Percentiles rank a stretch among this genome's conserved stretches.
Conservation (phyloP, 1,140 invertebrate genomes). For the Drosophila subpulchrella region DNA sequence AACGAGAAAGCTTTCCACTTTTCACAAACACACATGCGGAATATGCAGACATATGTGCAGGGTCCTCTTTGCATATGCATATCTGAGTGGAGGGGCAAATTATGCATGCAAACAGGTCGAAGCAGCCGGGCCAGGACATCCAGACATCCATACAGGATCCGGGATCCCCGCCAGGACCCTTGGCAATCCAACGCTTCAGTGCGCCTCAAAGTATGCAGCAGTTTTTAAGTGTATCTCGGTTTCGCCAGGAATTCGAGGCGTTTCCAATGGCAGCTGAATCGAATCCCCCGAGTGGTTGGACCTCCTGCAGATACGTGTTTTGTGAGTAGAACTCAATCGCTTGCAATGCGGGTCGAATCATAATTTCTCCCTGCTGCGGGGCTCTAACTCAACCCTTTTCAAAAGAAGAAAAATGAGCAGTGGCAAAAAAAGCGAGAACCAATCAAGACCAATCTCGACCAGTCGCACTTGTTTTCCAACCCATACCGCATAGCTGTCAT, state of each 20-base stretch:
- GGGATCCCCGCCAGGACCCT: slow-evolving; percentile 34
- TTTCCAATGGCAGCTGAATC: slow-evolving; percentile 21
- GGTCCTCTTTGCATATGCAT: slow-evolving; percentile 50
- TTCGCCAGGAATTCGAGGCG: slow-evolving; percentile 37
- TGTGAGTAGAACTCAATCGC: slow-evolving; percentile 41
- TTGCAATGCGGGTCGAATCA: slow-evolving; percentile 29
- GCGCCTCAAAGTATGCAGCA: slow-evolving; percentile 69
- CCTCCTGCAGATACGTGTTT: slow-evolving; percentile 20
- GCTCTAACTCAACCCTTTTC: slow-evolving; percentile 16
- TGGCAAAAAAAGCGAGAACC: not conserved
- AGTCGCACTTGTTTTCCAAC: slow-evolving; percentile 23
- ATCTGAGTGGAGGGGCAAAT: slow-evolving; percentile 41
- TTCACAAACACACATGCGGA: slow-evolving; percentile 9
- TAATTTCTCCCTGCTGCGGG: slow-evolving; percentile 13
- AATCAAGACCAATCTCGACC: slow-evolving; percentile 35
- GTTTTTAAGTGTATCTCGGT: slow-evolving; percentile 37
- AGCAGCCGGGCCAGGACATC: slow-evolving; percentile 30
- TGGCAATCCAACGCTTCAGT: slow-evolving; percentile 61
- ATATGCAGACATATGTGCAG: slow-evolving; percentile 21
- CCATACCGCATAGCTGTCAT: slow-evolving; percentile 23
- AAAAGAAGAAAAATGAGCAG: slow-evolving; percentile 23
- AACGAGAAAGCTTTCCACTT: slow-evolving; percentile 40
- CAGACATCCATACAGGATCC: slow-evolving; percentile 3
- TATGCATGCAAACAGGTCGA: slow-evolving; percentile 55
- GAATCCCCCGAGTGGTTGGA: slow-evolving; percentile 4